Evolutionary conservation across 1,140 invertebrate species (phyloP).

Genomic region (Halyomorpha halys): DNA sequence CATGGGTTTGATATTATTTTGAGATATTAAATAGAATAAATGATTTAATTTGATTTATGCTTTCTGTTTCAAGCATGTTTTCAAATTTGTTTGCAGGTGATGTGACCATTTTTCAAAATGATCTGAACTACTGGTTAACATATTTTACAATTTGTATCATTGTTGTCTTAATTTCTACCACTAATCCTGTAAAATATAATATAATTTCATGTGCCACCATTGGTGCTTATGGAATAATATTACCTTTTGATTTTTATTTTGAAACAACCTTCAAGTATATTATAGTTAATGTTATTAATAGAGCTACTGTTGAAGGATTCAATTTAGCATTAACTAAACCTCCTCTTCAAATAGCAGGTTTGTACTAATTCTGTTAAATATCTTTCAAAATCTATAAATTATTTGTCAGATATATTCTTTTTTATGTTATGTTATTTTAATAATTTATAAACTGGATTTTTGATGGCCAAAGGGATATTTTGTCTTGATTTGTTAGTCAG

Average conservation of each 20-base stretch:
- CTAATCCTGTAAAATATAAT: conserved; percentile 44
- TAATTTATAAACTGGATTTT: too few relatives aligned
- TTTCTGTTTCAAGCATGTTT: background rate
- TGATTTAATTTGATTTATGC: too few relatives aligned
- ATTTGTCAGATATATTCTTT: too few relatives aligned
- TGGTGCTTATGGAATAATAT: conserved; percentile 49
- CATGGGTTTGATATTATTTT: background rate
- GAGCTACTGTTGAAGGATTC: conserved; percentile 47
- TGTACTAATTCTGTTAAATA: background rate
- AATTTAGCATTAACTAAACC: conserved; percentile 47
- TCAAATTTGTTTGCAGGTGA: conserved; percentile 17
- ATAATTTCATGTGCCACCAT: conserved; percentile 50
- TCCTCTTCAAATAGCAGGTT: conserved; percentile 52
- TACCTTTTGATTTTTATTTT: conserved; percentile 51
- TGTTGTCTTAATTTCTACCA: conserved; percentile 40
- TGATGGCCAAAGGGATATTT: too few relatives aligned
- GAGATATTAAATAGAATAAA: background rate
- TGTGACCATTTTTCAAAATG: conserved; percentile 34
- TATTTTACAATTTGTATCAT: conserved; percentile 45
- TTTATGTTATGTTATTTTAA: too few relatives aligned
- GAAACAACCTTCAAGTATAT: conserved; percentile 59
- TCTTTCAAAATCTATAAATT: too few relatives aligned
- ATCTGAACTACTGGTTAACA: conserved; percentile 50
- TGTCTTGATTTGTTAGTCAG: too few relatives aligned
- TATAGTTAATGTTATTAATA: conserved; percentile 51